Conservation (phyloP, 2,797 vertebrate genomes). For the Lemur catta region DNA sequence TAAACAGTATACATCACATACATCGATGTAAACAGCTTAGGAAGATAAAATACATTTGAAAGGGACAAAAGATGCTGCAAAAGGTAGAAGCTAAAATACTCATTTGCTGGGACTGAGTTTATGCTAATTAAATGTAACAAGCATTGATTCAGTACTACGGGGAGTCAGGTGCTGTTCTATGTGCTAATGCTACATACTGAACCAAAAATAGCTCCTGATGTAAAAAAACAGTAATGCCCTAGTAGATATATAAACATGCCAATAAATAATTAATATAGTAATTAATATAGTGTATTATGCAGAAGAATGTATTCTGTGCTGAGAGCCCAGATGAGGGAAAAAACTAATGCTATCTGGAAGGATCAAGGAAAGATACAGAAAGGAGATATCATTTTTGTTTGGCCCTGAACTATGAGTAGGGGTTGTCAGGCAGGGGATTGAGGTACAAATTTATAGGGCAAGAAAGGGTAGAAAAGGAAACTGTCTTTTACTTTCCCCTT, state of each 20-base stretch:
- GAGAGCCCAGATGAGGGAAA: background rate
- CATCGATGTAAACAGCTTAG: background rate
- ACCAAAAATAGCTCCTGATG: background rate
- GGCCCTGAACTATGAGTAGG: background rate
- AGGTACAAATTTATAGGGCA: background rate
- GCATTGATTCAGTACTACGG: background rate
- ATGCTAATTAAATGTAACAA: conserved; percentile 9
- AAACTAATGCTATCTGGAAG: background rate
- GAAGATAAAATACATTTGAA: conserved; percentile 2
- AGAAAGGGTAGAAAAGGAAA: background rate
- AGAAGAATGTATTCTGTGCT: background rate
- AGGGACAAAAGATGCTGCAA: background rate
- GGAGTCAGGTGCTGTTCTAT: background rate
- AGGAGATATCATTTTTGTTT: background rate
- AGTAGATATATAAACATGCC: background rate
- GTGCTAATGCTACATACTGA: background rate
- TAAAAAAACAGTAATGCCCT: background rate
- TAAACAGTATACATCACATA: background rate
- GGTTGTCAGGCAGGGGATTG: background rate
- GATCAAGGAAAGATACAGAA: background rate
- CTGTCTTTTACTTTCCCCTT: background rate
- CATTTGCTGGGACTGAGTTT: background rate
- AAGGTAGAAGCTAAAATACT: background rate
- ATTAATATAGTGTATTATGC: background rate
- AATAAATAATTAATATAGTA: background rate